A percentile compares a stretch with the other conserved stretches of the same genome.
phyloP scores from a whole-genome alignment of 2,797 vertebrate genomes.

The Glossophaga mutica region DNA sequence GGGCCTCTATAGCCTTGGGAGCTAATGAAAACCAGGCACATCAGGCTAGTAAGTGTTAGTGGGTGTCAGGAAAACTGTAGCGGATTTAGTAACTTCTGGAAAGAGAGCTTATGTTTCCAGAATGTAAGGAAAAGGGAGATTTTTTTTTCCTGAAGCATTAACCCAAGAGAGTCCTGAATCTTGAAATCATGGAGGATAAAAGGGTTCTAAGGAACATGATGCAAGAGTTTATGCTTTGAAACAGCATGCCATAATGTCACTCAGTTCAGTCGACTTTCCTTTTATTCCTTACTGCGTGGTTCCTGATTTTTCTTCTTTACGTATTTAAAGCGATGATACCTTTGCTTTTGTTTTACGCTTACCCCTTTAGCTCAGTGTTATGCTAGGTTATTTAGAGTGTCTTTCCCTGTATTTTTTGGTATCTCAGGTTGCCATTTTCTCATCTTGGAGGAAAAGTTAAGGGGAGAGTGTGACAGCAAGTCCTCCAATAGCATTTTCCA shows the following conservation, averaged over 20 bases:
- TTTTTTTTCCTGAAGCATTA: slow-evolving; percentile 17
- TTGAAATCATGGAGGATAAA: not conserved
- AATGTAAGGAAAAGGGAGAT: not conserved
- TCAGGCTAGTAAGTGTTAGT: not conserved
- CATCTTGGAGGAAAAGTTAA: not conserved
- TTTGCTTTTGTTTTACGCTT: not conserved
- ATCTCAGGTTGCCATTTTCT: not conserved
- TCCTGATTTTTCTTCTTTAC: not conserved
- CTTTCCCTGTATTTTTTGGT: not conserved
- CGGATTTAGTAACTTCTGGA: not conserved
- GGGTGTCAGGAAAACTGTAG: not conserved
- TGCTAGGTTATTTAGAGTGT: not conserved
- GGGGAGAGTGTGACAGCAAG: not conserved
- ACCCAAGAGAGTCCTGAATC: not conserved
- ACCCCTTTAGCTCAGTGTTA: not conserved
- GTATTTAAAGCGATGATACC: not conserved
- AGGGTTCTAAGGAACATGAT: not conserved
- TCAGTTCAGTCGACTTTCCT: not conserved
- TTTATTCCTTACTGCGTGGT: not conserved
- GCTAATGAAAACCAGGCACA: slow-evolving; percentile 1
- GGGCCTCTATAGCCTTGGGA: not conserved
- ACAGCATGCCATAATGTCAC: not conserved
- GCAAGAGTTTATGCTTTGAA: not conserved
- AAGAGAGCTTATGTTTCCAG: slow-evolving; percentile 9
- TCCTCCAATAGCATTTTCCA: not conserved